Conservation (phyloP, 2,797 vertebrate genomes). For the Peromyscus attwateri region DNA sequence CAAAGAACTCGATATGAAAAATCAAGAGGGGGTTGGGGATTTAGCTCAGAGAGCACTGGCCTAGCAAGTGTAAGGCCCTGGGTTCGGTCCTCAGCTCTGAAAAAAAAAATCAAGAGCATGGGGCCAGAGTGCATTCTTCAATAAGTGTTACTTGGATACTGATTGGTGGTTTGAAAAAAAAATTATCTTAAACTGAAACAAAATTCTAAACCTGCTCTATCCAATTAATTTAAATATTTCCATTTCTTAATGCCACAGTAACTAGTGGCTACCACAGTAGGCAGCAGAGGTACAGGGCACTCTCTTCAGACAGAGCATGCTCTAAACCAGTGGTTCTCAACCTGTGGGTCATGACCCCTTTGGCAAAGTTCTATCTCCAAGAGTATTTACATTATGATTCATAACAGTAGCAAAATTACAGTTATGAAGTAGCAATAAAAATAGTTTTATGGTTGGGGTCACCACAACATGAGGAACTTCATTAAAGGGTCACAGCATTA, state of each 20-base stretch:
- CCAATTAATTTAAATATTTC: constrained; percentile 19
- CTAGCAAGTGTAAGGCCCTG: too few species aligned
- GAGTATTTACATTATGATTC: background rate
- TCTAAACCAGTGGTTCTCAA: background rate
- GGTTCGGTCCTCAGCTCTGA: too few species aligned
- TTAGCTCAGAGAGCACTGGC: too few species aligned
- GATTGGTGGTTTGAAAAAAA: constrained; percentile 32
- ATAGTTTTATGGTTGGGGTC: background rate
- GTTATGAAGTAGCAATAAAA: background rate
- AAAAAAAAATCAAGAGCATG: background rate
- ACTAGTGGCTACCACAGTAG: background rate
- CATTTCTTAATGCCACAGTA: background rate
- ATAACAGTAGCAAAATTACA: background rate
- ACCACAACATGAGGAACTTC: background rate
- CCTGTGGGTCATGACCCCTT: background rate
- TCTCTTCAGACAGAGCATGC: background rate
- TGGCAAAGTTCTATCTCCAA: background rate
- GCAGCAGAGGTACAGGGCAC: background rate
- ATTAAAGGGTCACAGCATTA: background rate
- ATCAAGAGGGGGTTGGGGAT: background rate
- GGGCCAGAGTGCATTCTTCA: background rate
- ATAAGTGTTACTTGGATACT: background rate
- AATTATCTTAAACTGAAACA: background rate
- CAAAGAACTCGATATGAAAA: constrained; percentile 30
- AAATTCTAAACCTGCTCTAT: constrained; percentile 31